Conservation (phyloP, 2,797 vertebrate genomes). For the Microchirus variegatus region DNA sequence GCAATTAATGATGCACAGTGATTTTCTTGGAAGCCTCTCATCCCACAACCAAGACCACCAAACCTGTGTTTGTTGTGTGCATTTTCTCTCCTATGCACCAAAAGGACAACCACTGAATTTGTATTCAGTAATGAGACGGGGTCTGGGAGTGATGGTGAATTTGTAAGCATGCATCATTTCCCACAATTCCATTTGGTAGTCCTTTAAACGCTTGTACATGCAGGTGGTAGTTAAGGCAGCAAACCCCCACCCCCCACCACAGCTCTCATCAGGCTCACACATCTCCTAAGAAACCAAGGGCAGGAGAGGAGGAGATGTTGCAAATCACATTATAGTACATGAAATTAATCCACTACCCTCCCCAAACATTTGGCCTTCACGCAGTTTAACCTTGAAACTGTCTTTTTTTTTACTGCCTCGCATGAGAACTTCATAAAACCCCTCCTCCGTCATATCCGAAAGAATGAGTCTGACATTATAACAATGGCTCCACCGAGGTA, state of each 20-base stretch:
- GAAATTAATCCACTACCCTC: constrained; percentile 76
- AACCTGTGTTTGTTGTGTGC: constrained; percentile 13
- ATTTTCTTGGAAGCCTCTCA: constrained; percentile 43
- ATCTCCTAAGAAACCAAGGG: constrained; percentile 69
- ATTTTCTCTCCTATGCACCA: constrained; percentile 34
- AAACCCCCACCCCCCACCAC: constrained; percentile 3
- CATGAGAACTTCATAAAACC: constrained; percentile 48
- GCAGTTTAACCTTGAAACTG: constrained; percentile 75
- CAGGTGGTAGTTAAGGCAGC: constrained; percentile 46
- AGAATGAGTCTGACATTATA: constrained; percentile 61
- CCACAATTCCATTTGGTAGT: constrained; percentile 63
- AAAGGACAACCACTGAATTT: constrained; percentile 56
- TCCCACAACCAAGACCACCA: constrained; percentile 4
- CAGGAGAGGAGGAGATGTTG: constrained; percentile 67
- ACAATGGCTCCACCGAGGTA: constrained; percentile 67
- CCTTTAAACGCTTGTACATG: constrained; percentile 67
- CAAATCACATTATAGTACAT: constrained; percentile 79
- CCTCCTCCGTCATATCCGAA: constrained; percentile 47
- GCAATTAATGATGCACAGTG: constrained; percentile 58
- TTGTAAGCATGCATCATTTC: constrained; percentile 59
- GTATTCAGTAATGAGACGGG: constrained; percentile 58
- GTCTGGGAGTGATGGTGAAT: constrained; percentile 56
- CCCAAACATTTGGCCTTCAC: constrained; percentile 74
- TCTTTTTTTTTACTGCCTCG: constrained; percentile 51
- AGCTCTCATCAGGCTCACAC: constrained; percentile 58